Evolutionary conservation across 2,113 vertebrate species (phyloP), one percentile per base, ranked within the genome.

Genomic region (Emberiza fucata): DNA sequence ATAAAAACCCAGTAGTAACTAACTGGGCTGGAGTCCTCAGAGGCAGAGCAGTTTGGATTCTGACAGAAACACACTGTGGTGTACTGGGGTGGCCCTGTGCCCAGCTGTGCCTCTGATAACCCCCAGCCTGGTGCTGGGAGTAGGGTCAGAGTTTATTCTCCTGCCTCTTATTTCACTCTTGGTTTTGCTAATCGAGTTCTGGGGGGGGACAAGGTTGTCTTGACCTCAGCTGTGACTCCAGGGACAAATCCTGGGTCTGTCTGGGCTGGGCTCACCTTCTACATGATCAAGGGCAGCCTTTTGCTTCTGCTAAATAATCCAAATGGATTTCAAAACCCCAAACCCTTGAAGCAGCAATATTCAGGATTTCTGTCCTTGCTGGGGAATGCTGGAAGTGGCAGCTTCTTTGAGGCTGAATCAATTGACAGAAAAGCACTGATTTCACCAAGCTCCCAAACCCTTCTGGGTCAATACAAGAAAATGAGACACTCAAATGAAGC

Each of bases 381-480:
- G 57, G 28, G 28, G 24, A 64, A 37, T 2, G 9, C 28, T 92
- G 68, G 44, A 65, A 80, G 56, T 42, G 33, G 33, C 5, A 3
- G 16, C 47, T 68, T 64, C 71, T 90, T 75, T 76, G 73, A 92
- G 61, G 31, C 56, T 64, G 56, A 87, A 95, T 75, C 70, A 57
- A 57, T 85, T 76, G n/a, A 60, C 70, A 79, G 57, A 39, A 81
- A 92, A 90, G 33, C 76, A 86, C 56, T 25, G 24, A 78, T 90
- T 92, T 83, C 86, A 78, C 39, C 0, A 15, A 29, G 50, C 61
- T 92, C 84, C 78, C 65, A 3, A 90, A 87, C 72, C 54, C 69
- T 65, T 35, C 59, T 80, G 79, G 63, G 86, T 93, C 88, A 88
- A 69, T 88, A 88, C 2, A 2, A 61, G 90, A 70, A 92, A 88